A percentile compares a stretch with the other conserved stretches of the same genome.
Conservation (phyloP, 1,140 invertebrate species). For the Hylyphantes graminicola region DNA sequence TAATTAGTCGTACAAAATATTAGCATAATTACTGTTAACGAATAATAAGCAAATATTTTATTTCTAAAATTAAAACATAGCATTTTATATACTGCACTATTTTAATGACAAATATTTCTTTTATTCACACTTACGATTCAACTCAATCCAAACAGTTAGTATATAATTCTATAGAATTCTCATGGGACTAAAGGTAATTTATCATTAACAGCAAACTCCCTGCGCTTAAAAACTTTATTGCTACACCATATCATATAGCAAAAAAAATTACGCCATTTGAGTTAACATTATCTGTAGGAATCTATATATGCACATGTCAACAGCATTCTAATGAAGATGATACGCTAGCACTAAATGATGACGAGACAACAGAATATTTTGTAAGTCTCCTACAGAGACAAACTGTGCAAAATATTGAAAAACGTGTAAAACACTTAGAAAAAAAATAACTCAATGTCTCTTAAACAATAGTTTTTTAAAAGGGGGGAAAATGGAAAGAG, state of each 20-base stretch:
- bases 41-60: too few species aligned
- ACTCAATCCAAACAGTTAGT: too few species aligned
- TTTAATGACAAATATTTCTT: too few species aligned
- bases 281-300: neutral
- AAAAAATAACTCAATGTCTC: constrained; percentile 13
- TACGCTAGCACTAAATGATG: constrained; percentile 6
- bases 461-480: constrained; percentile 36
- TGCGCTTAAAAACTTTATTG: neutral
- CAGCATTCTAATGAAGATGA: constrained; percentile 9
- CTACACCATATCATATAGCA: neutral
- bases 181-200: too few species aligned
- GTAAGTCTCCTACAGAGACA: constrained; percentile 8
- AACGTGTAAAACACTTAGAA: constrained; percentile 46
- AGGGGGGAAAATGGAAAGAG: constrained; percentile 18
- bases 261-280: neutral
- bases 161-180: too few species aligned
- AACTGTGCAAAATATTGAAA: constrained; percentile 42
- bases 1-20: too few species aligned
- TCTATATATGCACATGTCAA: neutral
- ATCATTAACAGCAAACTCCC: too few species aligned
- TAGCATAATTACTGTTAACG: too few species aligned
- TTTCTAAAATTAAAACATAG: too few species aligned
- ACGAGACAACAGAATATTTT: constrained; percentile 26
- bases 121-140: too few species aligned
- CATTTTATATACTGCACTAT: too few species aligned